Base-by-base conservation (phyloP, 1,140 invertebrate species). In the Platyscapa corneri region DNA sequence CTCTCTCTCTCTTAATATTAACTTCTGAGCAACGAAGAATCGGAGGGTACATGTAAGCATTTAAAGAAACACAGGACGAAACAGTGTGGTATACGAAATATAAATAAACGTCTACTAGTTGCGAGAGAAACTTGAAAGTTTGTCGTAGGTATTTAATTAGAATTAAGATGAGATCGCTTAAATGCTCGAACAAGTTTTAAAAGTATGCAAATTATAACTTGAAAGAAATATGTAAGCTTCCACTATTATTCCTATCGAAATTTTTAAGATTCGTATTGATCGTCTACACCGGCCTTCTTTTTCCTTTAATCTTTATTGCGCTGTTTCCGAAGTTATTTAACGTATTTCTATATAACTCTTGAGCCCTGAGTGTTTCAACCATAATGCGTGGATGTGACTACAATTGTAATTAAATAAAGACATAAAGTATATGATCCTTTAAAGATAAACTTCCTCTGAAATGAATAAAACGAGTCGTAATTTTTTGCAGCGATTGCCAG, bases 131-230 rank as follows among this genome's bases (percentile, higher is more conserved):
- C 30, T 70, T 70, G 30, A 70, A 70, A 70, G 32, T 70, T 34
- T 37, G 18, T 34, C 32, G 34, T 37, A 20, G 32, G 14, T 37
- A 20, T 70, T 70, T 70, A 37, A 70, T 70, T 70, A 70, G 16
- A 70, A 37, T 70, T 70, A 70, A 70, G 67, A 70, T 70, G 67
- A 16, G 34, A 70, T 70, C 32, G 64, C 64, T 67, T 60, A 34
- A 37, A 70, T 39, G 34, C 32, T 37, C 67, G 32, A 37, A 70
- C 32, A 37, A 70, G 67, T 70, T 70, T 70, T 37, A 70, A 70
- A 70, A 70, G 67, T 70, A 70, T 70, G 67, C 32, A 37, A 70
- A 70, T 70, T 70, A 70, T 70, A 70, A 70, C 32, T 70, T 20
- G 32, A 34, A 70, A 34, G 30, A 70, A 37, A 70, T 70, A 70